Conservation (phyloP, 2,113 vertebrate species). For the Anseranas semipalmata region DNA sequence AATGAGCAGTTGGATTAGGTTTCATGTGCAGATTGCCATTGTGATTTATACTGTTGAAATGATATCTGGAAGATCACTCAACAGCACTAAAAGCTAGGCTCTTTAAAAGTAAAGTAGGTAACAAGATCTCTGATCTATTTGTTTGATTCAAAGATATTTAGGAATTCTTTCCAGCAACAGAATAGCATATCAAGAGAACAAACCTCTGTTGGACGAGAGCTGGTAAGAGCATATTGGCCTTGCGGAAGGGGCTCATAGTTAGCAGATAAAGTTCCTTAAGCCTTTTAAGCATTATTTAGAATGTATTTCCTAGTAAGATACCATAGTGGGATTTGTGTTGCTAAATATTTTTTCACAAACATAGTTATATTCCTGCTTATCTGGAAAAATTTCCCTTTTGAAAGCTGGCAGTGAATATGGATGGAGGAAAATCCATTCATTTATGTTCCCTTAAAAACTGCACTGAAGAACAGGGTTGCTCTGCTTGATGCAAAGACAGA, state of each 20-base stretch:
- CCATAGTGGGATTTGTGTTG: not conserved
- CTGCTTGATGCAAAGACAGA: not conserved
- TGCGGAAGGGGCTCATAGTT: not conserved
- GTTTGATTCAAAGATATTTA: not conserved
- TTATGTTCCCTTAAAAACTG: not conserved
- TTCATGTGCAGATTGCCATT: not conserved
- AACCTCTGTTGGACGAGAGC: not conserved
- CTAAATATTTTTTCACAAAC: not conserved
- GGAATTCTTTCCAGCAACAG: not conserved
- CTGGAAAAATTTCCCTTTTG: not conserved
- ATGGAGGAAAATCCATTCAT: not conserved
- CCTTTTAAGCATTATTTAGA: not conserved
- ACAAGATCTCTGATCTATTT: not conserved
- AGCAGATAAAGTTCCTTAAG: not conserved
- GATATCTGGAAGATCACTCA: not conserved
- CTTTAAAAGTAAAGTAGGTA: not conserved
- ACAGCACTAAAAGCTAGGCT: not conserved
- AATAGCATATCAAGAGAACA: not conserved
- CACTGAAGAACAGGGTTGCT: not conserved
- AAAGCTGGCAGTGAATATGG: not conserved
- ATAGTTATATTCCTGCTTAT: not conserved
- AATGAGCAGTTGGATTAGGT: not conserved
- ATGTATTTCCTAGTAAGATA: not conserved
- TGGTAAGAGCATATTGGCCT: not conserved
- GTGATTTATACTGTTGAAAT: constrained; percentile 24